phyloP scores from a whole-genome alignment of 2,888 invertebrate genomes.

The Tetragnatha montana region DNA sequence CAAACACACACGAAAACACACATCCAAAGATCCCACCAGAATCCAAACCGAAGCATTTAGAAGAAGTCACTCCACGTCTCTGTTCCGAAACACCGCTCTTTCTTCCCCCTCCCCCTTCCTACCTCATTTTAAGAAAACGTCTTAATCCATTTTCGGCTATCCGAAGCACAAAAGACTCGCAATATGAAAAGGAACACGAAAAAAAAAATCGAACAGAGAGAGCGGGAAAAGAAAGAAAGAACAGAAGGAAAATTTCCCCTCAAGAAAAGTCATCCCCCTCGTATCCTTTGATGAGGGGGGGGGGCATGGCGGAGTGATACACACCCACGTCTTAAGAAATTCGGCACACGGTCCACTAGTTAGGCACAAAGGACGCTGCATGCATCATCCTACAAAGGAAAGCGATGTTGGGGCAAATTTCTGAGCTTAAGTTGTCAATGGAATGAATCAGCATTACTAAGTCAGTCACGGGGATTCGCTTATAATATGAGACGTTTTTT shows the following conservation, averaged over 20 bases:
- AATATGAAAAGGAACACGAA: slow-evolving; percentile 29
- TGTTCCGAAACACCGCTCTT: background rate
- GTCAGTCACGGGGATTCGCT: background rate
- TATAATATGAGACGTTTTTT: background rate
- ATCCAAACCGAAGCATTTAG: too few species aligned
- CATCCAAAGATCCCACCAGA: too few species aligned
- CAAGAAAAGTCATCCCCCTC: slow-evolving; percentile 39
- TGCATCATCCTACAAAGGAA: slow-evolving; percentile 54
- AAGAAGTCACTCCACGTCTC: background rate
- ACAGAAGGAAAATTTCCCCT: slow-evolving; percentile 22
- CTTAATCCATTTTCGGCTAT: slow-evolving; percentile 50
- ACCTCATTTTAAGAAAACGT: background rate
- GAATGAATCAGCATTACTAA: slow-evolving; percentile 32
- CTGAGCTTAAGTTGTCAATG: slow-evolving; percentile 5
- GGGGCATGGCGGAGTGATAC: background rate
- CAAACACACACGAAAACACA: too few species aligned
- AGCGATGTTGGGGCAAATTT: slow-evolving; percentile 29
- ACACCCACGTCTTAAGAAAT: slow-evolving; percentile 2
- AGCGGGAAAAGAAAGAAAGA: background rate
- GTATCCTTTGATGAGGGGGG: slow-evolving; percentile 1
- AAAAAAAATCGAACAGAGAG: too few species aligned
- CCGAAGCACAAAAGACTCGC: slow-evolving; percentile 38
- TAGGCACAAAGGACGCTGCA: slow-evolving; percentile 29
- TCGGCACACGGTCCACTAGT: slow-evolving; percentile 23
- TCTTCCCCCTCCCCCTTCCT: background rate